Evolutionary conservation across 1,140 invertebrate species (phyloP).

Genomic region (Colletes gigas): DNA sequence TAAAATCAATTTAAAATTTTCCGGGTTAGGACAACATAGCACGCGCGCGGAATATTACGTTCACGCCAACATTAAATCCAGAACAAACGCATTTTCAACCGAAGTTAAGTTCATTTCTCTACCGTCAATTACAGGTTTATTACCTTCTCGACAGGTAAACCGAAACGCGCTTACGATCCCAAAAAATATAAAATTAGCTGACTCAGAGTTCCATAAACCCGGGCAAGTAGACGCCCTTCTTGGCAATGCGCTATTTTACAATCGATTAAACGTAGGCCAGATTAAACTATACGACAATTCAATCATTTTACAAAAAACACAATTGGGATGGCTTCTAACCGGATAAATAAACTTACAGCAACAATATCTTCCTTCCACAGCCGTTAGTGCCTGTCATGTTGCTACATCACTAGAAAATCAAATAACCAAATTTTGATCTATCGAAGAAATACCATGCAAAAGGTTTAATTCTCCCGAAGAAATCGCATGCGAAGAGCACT

Average conservation of each 20-base stretch:
- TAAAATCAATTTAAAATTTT: background rate
- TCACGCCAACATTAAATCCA: background rate
- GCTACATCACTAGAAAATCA: background rate
- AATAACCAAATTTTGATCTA: background rate
- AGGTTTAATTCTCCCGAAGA: too few species aligned
- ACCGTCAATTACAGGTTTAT: background rate
- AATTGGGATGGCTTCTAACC: background rate
- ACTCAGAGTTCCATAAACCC: background rate
- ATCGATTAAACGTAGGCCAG: background rate
- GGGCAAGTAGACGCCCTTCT: background rate
- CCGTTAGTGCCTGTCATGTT: background rate
- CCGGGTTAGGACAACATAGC: background rate
- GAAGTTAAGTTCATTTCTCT: background rate
- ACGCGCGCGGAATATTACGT: background rate
- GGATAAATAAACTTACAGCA: background rate
- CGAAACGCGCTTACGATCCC: background rate
- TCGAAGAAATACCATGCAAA: too few species aligned
- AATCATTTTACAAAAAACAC: background rate
- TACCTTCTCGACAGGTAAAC: background rate
- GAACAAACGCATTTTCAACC: rapidly evolving
- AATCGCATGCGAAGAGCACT: too few species aligned
- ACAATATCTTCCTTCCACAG: too few species aligned
- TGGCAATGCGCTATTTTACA: background rate
- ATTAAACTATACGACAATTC: background rate
- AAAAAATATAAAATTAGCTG: background rate